A percentile compares a stretch with the other conserved stretches of the same genome.
These are phyloP conservation scores for Morinoia aosen DNA, from an alignment of 2,888 invertebrate species.

Conservation along the genomic window DNA sequence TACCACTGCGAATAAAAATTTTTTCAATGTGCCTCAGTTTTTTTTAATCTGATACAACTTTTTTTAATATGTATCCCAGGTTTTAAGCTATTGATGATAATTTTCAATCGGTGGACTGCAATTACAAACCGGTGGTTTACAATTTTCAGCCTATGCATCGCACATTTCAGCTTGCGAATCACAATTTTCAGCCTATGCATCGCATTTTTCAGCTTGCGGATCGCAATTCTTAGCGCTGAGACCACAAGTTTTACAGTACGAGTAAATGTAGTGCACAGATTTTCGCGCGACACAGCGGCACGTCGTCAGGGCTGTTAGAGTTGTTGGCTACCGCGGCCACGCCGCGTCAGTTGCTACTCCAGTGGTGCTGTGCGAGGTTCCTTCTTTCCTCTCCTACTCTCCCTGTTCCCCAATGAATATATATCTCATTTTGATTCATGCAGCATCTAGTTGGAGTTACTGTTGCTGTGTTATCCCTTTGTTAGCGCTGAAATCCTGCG, in stretches of 20 bases:
- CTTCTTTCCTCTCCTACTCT: not conserved
- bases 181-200: no score
- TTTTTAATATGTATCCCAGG: no score
- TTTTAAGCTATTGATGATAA: no score
- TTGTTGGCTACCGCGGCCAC: not conserved
- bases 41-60: not conserved
- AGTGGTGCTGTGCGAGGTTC: not conserved
- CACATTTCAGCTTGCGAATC: no score
- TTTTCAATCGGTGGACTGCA: no score
- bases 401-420: not conserved
- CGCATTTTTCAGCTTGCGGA: no score
- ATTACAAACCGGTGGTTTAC: no score
- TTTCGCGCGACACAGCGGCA: not conserved
- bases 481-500: not conserved
- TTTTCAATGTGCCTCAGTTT: not conserved
- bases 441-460: not conserved
- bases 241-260: not conserved
- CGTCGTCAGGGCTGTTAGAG: conserved; percentile 4
- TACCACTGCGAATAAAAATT: no score
- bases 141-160: no score
- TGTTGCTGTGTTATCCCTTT: not conserved
- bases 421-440: not conserved
- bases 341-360: not conserved
- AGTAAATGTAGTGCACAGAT: not conserved
- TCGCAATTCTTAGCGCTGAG: no score